Conservation (phyloP, 2,113 vertebrate species). For the Paratilapia polleni region DNA sequence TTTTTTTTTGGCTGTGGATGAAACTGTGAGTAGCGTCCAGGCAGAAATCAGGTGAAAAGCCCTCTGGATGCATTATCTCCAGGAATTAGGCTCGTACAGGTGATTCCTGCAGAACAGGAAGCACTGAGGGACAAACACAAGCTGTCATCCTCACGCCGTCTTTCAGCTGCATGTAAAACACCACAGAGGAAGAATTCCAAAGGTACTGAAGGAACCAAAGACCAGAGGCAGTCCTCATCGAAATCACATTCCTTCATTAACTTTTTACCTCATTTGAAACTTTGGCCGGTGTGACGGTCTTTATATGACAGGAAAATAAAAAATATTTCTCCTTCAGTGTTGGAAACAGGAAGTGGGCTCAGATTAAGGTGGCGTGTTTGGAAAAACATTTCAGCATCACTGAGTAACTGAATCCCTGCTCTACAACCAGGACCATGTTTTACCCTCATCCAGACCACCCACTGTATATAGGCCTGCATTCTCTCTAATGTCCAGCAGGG, state of each 20-base stretch:
- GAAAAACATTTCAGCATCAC: background rate
- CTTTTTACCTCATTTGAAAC: background rate
- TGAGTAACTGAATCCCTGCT: background rate
- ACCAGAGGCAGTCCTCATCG: background rate
- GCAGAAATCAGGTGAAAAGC: background rate
- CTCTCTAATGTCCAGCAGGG: background rate
- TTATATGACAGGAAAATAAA: background rate
- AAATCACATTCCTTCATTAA: background rate
- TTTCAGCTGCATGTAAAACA: background rate
- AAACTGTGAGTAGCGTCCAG: background rate
- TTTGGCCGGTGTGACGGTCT: fast-evolving
- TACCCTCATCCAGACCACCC: background rate
- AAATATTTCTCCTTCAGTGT: background rate
- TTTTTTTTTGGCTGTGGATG: no score
- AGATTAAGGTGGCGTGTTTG: background rate
- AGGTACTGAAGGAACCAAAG: background rate
- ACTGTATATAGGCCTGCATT: background rate
- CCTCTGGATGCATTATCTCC: no score
- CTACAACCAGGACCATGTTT: fast-evolving
- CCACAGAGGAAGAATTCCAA: background rate
- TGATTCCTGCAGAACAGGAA: no score
- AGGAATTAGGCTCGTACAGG: background rate
- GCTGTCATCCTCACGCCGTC: background rate
- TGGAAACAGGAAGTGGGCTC: background rate
- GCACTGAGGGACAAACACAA: background rate